phyloP scores from a whole-genome alignment of 2,797 vertebrate species.

The Acipenser transmontanus region DNA sequence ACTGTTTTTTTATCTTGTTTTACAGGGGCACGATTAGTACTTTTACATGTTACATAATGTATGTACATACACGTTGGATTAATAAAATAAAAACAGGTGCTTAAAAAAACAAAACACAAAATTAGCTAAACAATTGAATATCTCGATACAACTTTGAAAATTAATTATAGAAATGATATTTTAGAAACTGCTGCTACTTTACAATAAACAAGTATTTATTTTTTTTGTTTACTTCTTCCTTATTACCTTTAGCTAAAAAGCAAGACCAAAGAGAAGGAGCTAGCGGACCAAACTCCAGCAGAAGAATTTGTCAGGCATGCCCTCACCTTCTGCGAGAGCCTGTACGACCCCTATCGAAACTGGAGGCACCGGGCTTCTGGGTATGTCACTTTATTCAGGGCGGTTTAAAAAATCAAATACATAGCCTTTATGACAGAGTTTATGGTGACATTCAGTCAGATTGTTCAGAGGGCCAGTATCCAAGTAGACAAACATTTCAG shows the following conservation, averaged over 20 bases:
- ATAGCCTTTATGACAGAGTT: not conserved
- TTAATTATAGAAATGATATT: too few species aligned
- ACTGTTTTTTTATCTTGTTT: too few species aligned
- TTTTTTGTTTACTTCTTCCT: not conserved
- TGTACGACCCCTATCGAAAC: conserved; percentile 92
- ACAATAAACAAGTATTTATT: not conserved
- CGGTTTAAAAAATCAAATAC: not conserved
- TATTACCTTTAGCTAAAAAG: conserved; percentile 76
- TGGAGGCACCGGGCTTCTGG: conserved; percentile 86
- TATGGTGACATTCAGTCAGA: too few species aligned
- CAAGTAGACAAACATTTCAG: too few species aligned
- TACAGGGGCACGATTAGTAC: too few species aligned
- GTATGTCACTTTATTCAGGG: conserved; percentile 44
- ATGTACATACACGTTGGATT: too few species aligned
- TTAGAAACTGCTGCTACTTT: not conserved
- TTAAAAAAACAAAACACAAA: too few species aligned
- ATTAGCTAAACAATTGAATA: too few species aligned
- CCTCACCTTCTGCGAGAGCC: conserved; percentile 90
- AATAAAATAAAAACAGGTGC: too few species aligned
- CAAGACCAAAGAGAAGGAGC: conserved; percentile 94
- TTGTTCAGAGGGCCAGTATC: too few species aligned
- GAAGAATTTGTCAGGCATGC: conserved; percentile 95
- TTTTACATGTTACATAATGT: too few species aligned
- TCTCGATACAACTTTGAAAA: too few species aligned
- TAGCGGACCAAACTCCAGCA: conserved; percentile 83